These are phyloP conservation scores for Melangyna quadrimaculata DNA, from an alignment of 2,888 invertebrate genomes.

Conservation along the genomic window DNA sequence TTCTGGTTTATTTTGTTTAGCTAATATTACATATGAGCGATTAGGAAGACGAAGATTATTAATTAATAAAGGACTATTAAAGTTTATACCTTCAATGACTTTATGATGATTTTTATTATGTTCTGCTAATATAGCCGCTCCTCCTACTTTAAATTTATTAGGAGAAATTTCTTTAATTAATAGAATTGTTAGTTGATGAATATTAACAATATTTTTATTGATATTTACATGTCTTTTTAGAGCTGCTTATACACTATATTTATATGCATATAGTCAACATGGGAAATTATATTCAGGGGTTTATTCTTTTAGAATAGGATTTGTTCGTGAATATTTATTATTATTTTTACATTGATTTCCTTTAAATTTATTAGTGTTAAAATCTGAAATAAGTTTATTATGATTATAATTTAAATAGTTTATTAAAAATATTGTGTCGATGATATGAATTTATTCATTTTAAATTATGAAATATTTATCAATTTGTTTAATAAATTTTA, in stretches of 20 bases:
- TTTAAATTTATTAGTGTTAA: slow-evolving; percentile 85
- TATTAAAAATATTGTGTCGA: slow-evolving; percentile 85
- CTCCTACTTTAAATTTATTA: slow-evolving; percentile 86
- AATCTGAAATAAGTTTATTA: slow-evolving; percentile 82
- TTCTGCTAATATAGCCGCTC: slow-evolving; percentile 85
- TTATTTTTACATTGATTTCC: slow-evolving; percentile 85
- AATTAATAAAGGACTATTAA: slow-evolving; percentile 85
- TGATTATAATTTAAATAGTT: slow-evolving; percentile 85
- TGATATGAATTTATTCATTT: slow-evolving; percentile 82
- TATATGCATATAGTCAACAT: slow-evolving; percentile 85
- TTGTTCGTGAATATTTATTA: slow-evolving; percentile 84
- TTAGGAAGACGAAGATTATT: slow-evolving; percentile 84
- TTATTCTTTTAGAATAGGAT: slow-evolving; percentile 82
- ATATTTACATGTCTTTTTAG: slow-evolving; percentile 84
- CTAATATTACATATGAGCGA: slow-evolving; percentile 85
- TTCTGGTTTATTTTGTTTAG: slow-evolving; percentile 85
- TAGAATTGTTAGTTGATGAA: slow-evolving; percentile 83
- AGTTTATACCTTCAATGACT: slow-evolving; percentile 83
- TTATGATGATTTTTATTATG: slow-evolving; percentile 86
- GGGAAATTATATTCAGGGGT: slow-evolving; percentile 82
- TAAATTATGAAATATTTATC: slow-evolving; percentile 82
- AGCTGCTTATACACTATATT: slow-evolving; percentile 85
- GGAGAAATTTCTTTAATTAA: slow-evolving; percentile 86
- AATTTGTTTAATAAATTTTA: slow-evolving; percentile 83
- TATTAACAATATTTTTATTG: slow-evolving; percentile 82